These are phyloP conservation scores for Labia minor DNA, from an alignment of 2,888 invertebrate species.

Conservation along the genomic window DNA sequence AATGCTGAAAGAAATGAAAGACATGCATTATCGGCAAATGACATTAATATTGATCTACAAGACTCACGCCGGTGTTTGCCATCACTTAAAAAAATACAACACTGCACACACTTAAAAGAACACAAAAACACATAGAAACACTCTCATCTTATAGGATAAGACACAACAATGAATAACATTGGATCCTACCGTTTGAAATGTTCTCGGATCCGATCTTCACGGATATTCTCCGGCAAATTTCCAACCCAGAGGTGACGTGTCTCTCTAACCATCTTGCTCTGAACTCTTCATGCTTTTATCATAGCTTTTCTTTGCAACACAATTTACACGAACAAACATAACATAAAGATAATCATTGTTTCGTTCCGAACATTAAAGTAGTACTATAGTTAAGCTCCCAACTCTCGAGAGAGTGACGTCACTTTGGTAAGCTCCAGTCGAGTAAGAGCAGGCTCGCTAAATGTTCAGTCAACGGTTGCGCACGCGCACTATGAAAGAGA, in stretches of 20 bases:
- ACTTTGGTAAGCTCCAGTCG: slow-evolving; percentile 36
- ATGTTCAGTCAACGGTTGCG: slow-evolving; percentile 17
- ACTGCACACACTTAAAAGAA: slow-evolving; percentile 18
- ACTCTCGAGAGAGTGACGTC: slow-evolving; percentile 42
- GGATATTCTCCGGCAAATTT: slow-evolving; percentile 99
- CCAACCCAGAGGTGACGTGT: slow-evolving; percentile 99
- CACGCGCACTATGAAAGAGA: slow-evolving; percentile 30
- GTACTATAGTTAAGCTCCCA: slow-evolving; percentile 34
- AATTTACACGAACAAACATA: slow-evolving; percentile 32
- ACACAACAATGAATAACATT: not conserved
- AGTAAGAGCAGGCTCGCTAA: slow-evolving; percentile 19
- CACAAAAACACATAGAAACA: slow-evolving; percentile 22
- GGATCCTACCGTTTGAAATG: slow-evolving; percentile 86
- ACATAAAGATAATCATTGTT: slow-evolving; percentile 26
- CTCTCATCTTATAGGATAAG: too few relatives aligned
- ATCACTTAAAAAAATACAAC: too few relatives aligned
- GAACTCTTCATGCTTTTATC: slow-evolving; percentile 64
- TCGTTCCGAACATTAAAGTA: slow-evolving; percentile 25
- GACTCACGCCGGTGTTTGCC: slow-evolving; percentile 21
- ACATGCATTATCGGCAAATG: too few relatives aligned
- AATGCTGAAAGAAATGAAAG: too few relatives aligned
- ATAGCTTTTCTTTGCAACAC: slow-evolving; percentile 38
- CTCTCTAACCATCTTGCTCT: slow-evolving; percentile 99
- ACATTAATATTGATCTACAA: not conserved
- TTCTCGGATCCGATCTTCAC: slow-evolving; percentile 93